Base-by-base conservation (phyloP, 2,888 invertebrate genomes). In the Xanthia icteritia region DNA sequence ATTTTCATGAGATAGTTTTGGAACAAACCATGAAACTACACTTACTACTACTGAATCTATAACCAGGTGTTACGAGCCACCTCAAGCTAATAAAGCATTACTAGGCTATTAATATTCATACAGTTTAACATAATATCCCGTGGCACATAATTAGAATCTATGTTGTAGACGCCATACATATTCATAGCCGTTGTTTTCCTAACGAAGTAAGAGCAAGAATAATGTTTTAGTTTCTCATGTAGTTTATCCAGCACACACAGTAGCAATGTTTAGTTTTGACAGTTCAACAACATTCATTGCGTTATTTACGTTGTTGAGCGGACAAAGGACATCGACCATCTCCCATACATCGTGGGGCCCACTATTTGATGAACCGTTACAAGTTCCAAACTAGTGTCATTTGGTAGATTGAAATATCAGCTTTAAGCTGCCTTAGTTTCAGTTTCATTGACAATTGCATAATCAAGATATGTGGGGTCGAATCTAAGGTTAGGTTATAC, bases 91-190 rank as follows among this genome's bases (percentile, higher is more conserved):
- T 60, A 51, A 45, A 82, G 23, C 23, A 54, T 77, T 77, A 60
- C 20, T 42, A 42, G 9, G 23, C 17, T 39, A 80, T 84, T 67
- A 67, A 64, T 84, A 82, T 82, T 80, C 69, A 68, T 36, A 45
- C 36, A 31, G 45, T 27, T 68, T 31, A 70, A 69, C 56, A 42
- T 71, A 73, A 63, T 73, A 73, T 58, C 48, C 73, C 15, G 27
- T 45, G 77, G 61, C 54, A 63, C 48, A 60, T 80, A 80, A 82
- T 73, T 73, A 80, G 73, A 31, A 45, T 31, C 31, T 56, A 67
- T 56, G 42, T 73, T 67, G 66, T 81, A 42, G 23, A 27, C 9
- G 31, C 2, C 54, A 67, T 70, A 27, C 65, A 83, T 85, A 85
- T 64, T 83, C 69, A 81, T 76, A 58, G 15, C 20, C 20, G 11